phyloP scores from a whole-genome alignment of 2,113 vertebrate species.

The Trachemys scripta region DNA sequence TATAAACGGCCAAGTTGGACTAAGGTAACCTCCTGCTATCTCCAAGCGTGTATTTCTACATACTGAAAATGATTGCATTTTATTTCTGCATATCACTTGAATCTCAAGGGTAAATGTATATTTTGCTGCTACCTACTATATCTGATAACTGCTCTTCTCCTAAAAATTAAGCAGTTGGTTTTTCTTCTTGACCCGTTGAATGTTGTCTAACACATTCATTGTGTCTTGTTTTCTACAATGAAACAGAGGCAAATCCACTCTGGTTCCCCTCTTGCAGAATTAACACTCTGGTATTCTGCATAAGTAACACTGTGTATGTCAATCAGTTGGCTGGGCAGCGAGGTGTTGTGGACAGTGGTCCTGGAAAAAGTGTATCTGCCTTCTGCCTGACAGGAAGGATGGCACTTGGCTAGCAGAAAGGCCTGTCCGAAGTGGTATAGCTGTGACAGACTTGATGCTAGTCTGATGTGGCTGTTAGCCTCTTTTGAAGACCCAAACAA shows the following conservation, averaged over 20 bases:
- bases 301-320: background rate
- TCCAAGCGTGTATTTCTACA: background rate
- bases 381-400: conserved; percentile 4
- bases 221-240: background rate
- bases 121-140: background rate
- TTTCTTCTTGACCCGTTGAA: background rate
- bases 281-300: background rate
- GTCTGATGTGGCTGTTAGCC: conserved; percentile 9
- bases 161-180: background rate
- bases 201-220: background rate
- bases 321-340: background rate
- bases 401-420: background rate
- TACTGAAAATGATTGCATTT: rapidly evolving
- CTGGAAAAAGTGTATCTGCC: conserved; percentile 4
- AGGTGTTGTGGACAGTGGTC: conserved; percentile 1
- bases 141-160: background rate
- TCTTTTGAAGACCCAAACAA: background rate
- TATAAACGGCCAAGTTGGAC: background rate
- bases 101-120: background rate
- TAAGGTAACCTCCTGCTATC: background rate
- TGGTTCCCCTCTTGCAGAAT: background rate
- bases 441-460: conserved; percentile 15
- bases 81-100: background rate
- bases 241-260: background rate
- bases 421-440: background rate